Evolutionary conservation across 2,888 invertebrate genomes (phyloP).

Genomic region (Suillia variegata): DNA sequence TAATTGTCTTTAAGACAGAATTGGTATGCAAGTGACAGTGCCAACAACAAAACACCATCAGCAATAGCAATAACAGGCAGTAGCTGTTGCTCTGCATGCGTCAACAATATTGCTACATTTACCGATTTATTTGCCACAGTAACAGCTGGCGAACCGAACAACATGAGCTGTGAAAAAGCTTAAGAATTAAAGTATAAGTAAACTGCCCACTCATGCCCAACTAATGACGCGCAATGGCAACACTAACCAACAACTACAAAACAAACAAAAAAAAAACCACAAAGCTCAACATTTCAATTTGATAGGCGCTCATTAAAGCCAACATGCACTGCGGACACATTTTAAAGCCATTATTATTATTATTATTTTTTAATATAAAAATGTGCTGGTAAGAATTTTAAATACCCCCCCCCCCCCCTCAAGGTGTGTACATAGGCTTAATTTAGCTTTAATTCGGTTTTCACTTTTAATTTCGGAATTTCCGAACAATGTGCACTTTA

Average conservation of each 20-base stretch:
- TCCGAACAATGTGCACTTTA: not conserved
- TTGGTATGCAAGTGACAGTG: slow-evolving; percentile 1
- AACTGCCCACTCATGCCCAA: not conserved
- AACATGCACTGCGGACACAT: not conserved
- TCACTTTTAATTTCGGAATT: not conserved
- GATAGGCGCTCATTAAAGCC: not conserved
- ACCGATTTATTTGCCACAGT: not conserved
- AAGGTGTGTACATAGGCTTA: too few relatives aligned
- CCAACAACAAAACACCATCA: not conserved
- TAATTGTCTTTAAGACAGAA: not conserved
- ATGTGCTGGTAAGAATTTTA: too few relatives aligned
- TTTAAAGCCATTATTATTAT: too few relatives aligned
- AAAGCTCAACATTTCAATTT: not conserved
- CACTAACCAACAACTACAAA: too few relatives aligned
- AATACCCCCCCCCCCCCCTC: too few relatives aligned
- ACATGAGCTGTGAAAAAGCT: not conserved
- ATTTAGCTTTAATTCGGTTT: too few relatives aligned
- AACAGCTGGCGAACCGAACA: not conserved
- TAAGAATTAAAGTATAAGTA: not conserved
- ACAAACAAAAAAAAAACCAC: too few relatives aligned
- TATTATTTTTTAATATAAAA: too few relatives aligned
- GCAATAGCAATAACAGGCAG: not conserved
- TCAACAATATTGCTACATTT: slow-evolving; percentile 1
- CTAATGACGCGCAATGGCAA: too few relatives aligned
- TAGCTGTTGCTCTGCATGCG: not conserved